phyloP scores from a whole-genome alignment of 2,113 vertebrate species.

The Jacana jacana region DNA sequence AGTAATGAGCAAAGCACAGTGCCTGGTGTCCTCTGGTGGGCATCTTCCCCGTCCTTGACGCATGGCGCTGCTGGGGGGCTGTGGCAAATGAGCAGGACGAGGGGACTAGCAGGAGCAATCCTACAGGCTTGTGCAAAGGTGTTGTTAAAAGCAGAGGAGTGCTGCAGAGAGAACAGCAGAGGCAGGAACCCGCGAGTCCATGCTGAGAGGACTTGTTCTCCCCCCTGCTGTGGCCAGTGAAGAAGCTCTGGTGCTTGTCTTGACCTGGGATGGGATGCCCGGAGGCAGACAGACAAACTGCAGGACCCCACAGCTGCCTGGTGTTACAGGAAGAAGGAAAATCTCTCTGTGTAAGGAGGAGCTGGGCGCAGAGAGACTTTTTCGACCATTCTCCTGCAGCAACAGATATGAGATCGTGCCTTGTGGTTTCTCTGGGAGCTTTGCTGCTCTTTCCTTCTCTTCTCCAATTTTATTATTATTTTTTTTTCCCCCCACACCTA shows the following conservation, averaged over 20 bases:
- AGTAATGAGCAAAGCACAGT: no score
- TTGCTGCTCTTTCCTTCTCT: background rate
- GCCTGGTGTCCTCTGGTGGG: background rate
- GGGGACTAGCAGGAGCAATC: no score
- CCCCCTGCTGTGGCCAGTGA: no score
- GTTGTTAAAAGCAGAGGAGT: no score
- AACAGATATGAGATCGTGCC: background rate
- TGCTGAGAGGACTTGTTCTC: no score
- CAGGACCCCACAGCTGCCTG: no score
- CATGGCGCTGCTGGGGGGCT: background rate
- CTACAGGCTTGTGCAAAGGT: no score
- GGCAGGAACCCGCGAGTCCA: no score
- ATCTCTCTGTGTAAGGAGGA: fast-evolving
- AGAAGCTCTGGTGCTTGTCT: no score
- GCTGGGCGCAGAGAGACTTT: background rate
- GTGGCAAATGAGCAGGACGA: background rate
- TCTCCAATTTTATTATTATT: background rate
- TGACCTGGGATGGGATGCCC: no score
- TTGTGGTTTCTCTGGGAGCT: background rate
- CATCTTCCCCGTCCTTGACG: background rate
- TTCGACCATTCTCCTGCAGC: background rate
- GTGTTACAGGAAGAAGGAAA: background rate
- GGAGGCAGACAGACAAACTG: no score
- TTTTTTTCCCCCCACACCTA: background rate
- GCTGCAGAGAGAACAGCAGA: no score